Evolutionary conservation across 2,888 invertebrate species (phyloP).

Genomic region (Tigriopus californicus): DNA sequence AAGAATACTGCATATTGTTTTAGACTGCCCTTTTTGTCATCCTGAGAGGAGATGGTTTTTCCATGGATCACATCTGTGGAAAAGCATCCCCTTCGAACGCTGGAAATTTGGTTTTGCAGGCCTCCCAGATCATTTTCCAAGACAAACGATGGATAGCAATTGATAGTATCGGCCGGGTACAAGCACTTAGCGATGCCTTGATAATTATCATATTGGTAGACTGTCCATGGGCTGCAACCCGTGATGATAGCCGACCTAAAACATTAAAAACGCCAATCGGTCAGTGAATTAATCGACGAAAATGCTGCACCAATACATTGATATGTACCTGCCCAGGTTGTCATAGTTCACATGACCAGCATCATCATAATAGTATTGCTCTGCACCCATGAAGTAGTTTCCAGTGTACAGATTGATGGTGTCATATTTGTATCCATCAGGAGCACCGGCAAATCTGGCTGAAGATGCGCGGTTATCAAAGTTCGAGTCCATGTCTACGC

Average conservation of each 20-base stretch:
- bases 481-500: background rate
- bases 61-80: background rate
- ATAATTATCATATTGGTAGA: conserved; percentile 2
- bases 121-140: background rate
- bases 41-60: background rate
- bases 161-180: background rate
- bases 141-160: conserved; percentile 7
- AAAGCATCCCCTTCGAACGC: conserved; percentile 4
- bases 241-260: conserved; percentile 3
- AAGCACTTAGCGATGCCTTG: background rate
- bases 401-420: conserved; percentile 1
- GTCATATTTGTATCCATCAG: conserved; percentile 7
- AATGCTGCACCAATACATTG: too few relatives aligned
- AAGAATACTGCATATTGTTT: too few relatives aligned
- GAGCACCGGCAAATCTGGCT: conserved; percentile 3
- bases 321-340: background rate
- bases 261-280: background rate
- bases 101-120: background rate
- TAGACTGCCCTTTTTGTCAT: background rate
- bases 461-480: conserved; percentile 8
- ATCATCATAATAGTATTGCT: background rate
- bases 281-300: background rate
- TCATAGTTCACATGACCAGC: background rate
- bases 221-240: conserved; percentile 7
- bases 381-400: background rate